Evolutionary conservation across 2,797 vertebrate species (phyloP).

Genomic region (Sebastes dallii): DNA sequence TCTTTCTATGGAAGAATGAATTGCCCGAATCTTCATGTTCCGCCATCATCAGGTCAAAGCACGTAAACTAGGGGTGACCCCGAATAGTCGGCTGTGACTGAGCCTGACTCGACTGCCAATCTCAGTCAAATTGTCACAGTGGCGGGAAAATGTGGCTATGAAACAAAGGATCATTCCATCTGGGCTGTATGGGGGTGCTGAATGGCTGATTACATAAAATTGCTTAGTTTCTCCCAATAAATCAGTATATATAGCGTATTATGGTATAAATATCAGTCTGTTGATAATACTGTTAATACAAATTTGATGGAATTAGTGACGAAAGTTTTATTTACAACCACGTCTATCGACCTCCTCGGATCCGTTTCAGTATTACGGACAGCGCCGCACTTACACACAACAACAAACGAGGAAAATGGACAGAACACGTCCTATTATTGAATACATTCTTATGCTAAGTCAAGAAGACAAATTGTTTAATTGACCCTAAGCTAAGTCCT

Average conservation of each 20-base stretch:
- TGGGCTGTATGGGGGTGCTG: neutral
- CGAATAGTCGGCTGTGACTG: too few species aligned
- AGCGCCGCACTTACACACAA: neutral
- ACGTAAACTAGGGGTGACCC: too few species aligned
- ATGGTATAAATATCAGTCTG: fast-evolving
- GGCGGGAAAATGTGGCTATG: neutral
- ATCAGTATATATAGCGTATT: neutral
- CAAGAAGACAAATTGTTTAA: too few species aligned
- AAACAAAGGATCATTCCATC: neutral
- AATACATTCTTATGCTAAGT: too few species aligned
- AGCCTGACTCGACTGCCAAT: too few species aligned
- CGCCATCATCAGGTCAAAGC: neutral
- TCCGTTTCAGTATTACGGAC: neutral
- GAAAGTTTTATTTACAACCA: too few species aligned
- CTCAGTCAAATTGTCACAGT: neutral
- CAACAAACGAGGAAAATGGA: neutral
- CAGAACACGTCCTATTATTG: too few species aligned
- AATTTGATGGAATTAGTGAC: neutral
- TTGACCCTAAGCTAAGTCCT: too few species aligned
- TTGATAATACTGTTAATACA: neutral
- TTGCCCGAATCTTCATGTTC: too few species aligned
- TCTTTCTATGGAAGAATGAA: neutral
- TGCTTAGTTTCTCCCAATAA: neutral
- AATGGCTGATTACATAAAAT: neutral
- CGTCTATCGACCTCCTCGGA: too few species aligned